These are phyloP conservation scores for Drosophila burlai DNA, from an alignment of 1,140 invertebrate genomes.

Conservation along the genomic window DNA sequence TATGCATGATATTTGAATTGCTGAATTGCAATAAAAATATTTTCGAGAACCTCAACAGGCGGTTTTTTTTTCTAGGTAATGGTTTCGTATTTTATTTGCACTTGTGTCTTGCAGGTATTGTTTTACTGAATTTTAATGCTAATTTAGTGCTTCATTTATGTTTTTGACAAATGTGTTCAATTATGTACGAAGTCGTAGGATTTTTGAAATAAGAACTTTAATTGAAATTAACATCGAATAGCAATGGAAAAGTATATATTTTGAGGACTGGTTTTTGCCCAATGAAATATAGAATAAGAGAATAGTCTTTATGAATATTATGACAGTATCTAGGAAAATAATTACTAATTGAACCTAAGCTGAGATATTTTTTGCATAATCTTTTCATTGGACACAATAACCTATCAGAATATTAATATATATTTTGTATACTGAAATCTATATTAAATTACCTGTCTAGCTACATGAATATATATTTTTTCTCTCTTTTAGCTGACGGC, in stretches of 20 bases:
- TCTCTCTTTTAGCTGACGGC: conserved; percentile 6
- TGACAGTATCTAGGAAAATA: too few species aligned
- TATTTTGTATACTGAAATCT: not conserved
- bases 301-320: not conserved
- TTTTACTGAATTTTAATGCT: too few species aligned
- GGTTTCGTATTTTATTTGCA: conserved; percentile 1
- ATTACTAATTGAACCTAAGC: too few species aligned
- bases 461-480: conserved; percentile 11
- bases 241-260: too few species aligned
- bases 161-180: not conserved
- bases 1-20: not conserved
- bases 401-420: not conserved
- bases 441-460: conserved; percentile 2
- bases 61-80: not conserved
- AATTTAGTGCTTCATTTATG: not conserved
- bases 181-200: not conserved
- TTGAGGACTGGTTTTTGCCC: too few species aligned
- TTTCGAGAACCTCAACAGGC: not conserved
- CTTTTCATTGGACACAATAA: not conserved
- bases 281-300: too few species aligned
- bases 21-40: not conserved
- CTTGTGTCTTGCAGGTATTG: not conserved
- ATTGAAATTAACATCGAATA: not conserved
- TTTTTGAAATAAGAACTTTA: not conserved
- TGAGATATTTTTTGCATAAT: too few species aligned